Evolutionary conservation across 2,888 invertebrate genomes (phyloP).

Genomic region (Spisula solida): DNA sequence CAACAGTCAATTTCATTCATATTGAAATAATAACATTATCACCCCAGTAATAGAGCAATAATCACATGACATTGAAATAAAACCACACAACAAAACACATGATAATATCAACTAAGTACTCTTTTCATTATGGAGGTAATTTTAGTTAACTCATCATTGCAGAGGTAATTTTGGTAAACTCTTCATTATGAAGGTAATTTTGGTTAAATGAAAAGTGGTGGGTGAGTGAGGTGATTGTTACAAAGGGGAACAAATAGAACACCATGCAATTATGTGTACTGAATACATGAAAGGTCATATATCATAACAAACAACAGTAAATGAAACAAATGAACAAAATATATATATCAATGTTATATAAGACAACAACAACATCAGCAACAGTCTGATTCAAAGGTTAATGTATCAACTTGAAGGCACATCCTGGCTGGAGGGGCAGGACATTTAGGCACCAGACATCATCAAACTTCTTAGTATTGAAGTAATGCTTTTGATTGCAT

Average conservation of each 20-base stretch:
- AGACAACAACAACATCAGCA: too few relatives aligned
- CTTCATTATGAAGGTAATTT: slow-evolving; percentile 18
- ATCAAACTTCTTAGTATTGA: too few relatives aligned
- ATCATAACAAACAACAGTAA: background rate
- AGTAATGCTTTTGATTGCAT: too few relatives aligned
- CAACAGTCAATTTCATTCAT: slow-evolving; percentile 18
- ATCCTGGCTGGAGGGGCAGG: too few relatives aligned
- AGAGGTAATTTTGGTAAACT: slow-evolving; percentile 4
- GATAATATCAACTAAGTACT: slow-evolving; percentile 20
- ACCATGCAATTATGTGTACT: background rate
- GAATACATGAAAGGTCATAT: background rate
- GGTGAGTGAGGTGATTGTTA: background rate
- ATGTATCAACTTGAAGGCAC: too few relatives aligned
- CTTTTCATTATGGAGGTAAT: slow-evolving; percentile 17
- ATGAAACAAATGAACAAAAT: background rate
- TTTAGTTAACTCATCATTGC: background rate
- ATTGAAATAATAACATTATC: background rate
- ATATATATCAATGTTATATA: background rate
- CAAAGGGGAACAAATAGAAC: background rate
- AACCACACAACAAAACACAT: slow-evolving; percentile 10
- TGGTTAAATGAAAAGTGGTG: slow-evolving; percentile 19
- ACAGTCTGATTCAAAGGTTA: too few relatives aligned
- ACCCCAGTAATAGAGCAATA: background rate
- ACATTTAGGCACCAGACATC: too few relatives aligned
- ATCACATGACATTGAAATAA: slow-evolving; percentile 8